Base-by-base conservation (phyloP, 1,140 invertebrate species). In the Eupeodes corollae region DNA sequence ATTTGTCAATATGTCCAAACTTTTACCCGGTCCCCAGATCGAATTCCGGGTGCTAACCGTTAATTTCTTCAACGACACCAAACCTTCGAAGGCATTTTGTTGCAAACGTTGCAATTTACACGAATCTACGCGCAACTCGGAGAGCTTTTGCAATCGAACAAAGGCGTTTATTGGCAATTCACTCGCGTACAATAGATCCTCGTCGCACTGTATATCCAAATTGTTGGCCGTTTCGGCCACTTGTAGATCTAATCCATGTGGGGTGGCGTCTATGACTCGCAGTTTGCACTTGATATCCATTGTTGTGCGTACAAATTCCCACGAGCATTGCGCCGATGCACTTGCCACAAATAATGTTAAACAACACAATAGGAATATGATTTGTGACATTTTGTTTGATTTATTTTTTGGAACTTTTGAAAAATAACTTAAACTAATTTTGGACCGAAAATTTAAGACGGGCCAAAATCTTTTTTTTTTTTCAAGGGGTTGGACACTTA, bases 41-140 rank as follows among this genome's bases (percentile, higher is more conserved):
- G 72, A 70, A 58, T 88, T 87, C 51, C 77, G 74, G 10, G 84
- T 79, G 50, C 79, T 76, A 30, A 89, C 69, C 10, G 73, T 75
- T 14, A 88, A 68, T 12, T 76, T 74, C 56, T 84, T 83, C 13
- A 88, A 70, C n/a, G 81, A 78, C 35, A 72, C 63, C 1, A 88
- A 67, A 3, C 83, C 82, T 49, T 80, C 76, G 57, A 88, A 85
- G 6, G 80, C 77, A 31, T 77, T 79, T 10, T 77, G 72, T 0
- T 83, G 80, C 41, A 89, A 67, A 13, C 79, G 75, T 10, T 84
- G 67, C 39, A 88, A 72, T 61, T 87, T 87, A 68, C 86, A 89
- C 42, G 77, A 75, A 48, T 80, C 75, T 46, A 88, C 71, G 32
- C 70, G 68, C 26, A 88, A 70, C 56, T 84, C 79, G 47, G 80